Conservation (phyloP, 2,888 invertebrate species). For the Phaonia tiefii region DNA sequence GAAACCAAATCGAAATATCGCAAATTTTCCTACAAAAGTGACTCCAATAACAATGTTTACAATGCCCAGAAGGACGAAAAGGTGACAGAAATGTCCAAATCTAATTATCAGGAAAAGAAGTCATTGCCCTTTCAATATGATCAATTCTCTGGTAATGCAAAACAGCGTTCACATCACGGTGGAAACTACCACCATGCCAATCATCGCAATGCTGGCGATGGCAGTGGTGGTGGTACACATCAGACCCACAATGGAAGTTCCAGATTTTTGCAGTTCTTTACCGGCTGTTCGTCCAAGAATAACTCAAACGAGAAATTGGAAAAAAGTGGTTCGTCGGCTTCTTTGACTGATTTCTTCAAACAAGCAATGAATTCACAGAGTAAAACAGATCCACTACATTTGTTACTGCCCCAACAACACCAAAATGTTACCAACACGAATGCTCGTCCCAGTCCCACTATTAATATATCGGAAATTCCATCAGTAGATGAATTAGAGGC, state of each 20-base stretch:
- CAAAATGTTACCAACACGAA: slow-evolving; percentile 32
- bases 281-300: slow-evolving; percentile 46
- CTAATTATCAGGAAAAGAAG: slow-evolving; percentile 59
- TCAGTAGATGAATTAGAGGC: slow-evolving; percentile 78
- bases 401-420: slow-evolving; percentile 41
- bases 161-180: slow-evolving; percentile 32
- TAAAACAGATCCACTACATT: slow-evolving; percentile 31
- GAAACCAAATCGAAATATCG: slow-evolving; percentile 51
- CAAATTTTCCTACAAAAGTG: slow-evolving; percentile 54
- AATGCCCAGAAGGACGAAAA: slow-evolving; percentile 13
- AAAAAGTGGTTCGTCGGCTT: slow-evolving; percentile 73
- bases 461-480: slow-evolving; percentile 72
- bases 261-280: slow-evolving; percentile 69
- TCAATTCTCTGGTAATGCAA: slow-evolving; percentile 66
- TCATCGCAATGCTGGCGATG: slow-evolving; percentile 37
- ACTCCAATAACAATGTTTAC: slow-evolving; percentile 53
- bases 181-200: slow-evolving; percentile 3
- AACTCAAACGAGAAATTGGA: slow-evolving; percentile 60
- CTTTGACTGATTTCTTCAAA: slow-evolving; percentile 77
- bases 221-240: background rate
- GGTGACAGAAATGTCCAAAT: slow-evolving; percentile 14
- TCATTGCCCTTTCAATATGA: slow-evolving; percentile 70
- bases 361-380: slow-evolving; percentile 71
- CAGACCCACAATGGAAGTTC: slow-evolving; percentile 62
- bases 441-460: slow-evolving; percentile 22